These are phyloP conservation scores for Athrips mouffetella DNA, from an alignment of 2,888 invertebrate species.

Conservation along the genomic window DNA sequence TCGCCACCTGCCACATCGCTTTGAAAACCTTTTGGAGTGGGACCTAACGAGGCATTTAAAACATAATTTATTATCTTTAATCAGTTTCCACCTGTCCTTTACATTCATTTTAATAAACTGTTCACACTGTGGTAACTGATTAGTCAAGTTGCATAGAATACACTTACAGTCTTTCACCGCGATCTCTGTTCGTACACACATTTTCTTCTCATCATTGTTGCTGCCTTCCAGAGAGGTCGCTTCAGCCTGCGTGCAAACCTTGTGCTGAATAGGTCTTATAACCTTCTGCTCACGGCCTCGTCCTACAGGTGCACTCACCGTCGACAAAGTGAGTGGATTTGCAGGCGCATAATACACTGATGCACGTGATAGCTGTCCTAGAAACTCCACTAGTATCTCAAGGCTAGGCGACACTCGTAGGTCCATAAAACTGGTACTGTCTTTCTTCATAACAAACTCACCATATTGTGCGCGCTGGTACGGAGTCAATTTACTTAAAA, in stretches of 20 bases:
- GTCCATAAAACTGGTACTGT: background rate
- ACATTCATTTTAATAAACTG: background rate
- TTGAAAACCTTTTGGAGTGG: background rate
- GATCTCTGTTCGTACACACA: background rate
- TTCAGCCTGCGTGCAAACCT: background rate
- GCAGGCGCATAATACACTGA: conserved; percentile 7
- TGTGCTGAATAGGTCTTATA: background rate
- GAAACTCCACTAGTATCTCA: background rate
- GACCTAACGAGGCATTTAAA: background rate
- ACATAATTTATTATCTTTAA: conserved; percentile 1
- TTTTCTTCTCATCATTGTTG: background rate
- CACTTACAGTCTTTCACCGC: background rate
- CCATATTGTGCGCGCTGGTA: conserved; percentile 10
- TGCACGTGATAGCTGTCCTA: conserved; percentile 6
- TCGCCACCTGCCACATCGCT: background rate
- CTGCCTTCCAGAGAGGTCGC: background rate
- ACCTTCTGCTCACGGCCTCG: background rate
- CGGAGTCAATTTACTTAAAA: conserved; percentile 5
- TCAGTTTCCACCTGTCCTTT: background rate
- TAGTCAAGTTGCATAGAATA: background rate
- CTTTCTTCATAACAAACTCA: conserved; percentile 2
- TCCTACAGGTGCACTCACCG: background rate
- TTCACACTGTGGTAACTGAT: background rate
- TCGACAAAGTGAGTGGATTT: background rate
- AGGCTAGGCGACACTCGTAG: background rate